Evolutionary conservation across 2,888 invertebrate genomes (phyloP), one percentile per base, ranked within the genome.

Genomic region (Drosophila lacicola): DNA sequence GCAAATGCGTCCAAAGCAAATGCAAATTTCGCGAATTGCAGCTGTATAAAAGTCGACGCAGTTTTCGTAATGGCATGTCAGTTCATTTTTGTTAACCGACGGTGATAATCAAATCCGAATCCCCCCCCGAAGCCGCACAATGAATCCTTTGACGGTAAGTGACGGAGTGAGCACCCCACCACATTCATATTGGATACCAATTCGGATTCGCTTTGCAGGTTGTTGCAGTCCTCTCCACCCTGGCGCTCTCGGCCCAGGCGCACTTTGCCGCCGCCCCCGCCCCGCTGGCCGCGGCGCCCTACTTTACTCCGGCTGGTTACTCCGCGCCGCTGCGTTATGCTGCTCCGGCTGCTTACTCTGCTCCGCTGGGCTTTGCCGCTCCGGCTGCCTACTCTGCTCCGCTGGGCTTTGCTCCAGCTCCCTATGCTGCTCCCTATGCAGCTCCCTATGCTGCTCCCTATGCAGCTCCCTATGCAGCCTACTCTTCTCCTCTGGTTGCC

Each of bases 91-190:
- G 89, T 89, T 90, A 92, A 92, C 90, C 91, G 90, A 92, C 91
- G 90, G 92, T 92, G 91, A 91, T 84, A 91, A 83, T 83, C 89
- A 54, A 74, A 88, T 82, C 75, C 78, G 41, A 62, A 67, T 78
- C 80, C 83, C 87, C 87, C 82, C 88, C 82, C 17, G 17, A 85
- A 92, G 90, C 89, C 82, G 66, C 80, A 92, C 92, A 93, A 92
- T 92, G 92, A 92, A 91, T 92, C 90, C 92, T 90, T 90, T 92
- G 90, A 90, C 91, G 90, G 92, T 92, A 90, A 93, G 92, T 92
- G 11, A 9, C 3, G 42, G 10, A 19, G 11, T 9, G 14, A 8
- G 14, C n/a, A n/a, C 17, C 17, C 21, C n/a, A 11, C 1, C 0
- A 9, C 4, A n/a, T 0, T 19, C n/a, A 1, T 29, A 17, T 2